Evolutionary conservation across 2,797 vertebrate genomes (phyloP).

Genomic region (Diglossa cyanea): DNA sequence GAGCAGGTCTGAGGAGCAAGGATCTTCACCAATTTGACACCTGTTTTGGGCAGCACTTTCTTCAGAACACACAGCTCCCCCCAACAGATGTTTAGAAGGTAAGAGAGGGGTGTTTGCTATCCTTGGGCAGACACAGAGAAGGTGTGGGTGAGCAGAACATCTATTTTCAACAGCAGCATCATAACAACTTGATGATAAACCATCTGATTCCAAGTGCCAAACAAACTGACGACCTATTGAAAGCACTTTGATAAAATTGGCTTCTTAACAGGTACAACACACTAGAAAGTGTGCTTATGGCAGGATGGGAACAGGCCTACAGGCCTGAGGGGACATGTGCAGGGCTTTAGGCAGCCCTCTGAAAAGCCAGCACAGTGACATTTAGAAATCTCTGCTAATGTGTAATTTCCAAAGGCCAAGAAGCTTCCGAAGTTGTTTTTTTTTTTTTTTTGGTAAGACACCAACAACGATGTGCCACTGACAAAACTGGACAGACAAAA

Average conservation of each 20-base stretch:
- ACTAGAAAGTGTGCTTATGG: background rate
- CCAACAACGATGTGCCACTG: background rate
- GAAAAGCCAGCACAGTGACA: background rate
- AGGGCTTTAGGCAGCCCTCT: background rate
- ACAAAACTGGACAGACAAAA: background rate
- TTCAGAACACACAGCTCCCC: background rate
- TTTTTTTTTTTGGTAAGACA: background rate
- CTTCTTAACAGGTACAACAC: background rate
- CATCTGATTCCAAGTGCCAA: background rate
- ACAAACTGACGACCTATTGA: background rate
- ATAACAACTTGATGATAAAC: background rate
- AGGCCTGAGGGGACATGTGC: background rate
- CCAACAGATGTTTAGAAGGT: background rate
- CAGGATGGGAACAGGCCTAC: background rate
- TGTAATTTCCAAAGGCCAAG: background rate
- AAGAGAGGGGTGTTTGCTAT: background rate
- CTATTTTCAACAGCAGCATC: background rate
- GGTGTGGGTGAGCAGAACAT: background rate
- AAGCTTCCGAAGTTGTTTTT: background rate
- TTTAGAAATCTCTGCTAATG: background rate
- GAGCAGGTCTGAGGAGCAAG: slow-evolving; percentile 1
- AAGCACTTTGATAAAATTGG: background rate
- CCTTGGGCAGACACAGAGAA: background rate
- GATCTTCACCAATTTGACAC: background rate
- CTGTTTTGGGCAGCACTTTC: background rate